These are phyloP conservation scores for Balanococcus diminutus DNA, from an alignment of 2,888 invertebrate genomes.

Conservation along the genomic window DNA sequence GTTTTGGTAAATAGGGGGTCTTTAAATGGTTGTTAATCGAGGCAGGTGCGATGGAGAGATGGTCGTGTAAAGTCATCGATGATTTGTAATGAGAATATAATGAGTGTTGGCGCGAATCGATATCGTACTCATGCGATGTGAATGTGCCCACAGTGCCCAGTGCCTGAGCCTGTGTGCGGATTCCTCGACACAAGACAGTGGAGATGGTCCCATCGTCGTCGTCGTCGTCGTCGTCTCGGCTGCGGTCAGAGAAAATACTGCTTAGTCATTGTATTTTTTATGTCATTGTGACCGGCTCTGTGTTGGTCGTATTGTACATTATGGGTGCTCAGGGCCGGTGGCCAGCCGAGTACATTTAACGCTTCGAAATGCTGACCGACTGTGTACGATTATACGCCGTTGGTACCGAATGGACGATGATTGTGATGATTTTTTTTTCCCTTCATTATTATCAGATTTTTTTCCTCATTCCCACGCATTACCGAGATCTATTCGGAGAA, in stretches of 20 bases:
- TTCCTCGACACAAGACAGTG: neutral
- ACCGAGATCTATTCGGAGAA: too few relatives aligned
- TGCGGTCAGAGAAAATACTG: neutral
- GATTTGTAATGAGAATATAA: neutral
- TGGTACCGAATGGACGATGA: slow-evolving; percentile 35
- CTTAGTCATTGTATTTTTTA: neutral
- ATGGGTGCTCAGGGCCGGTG: slow-evolving; percentile 13
- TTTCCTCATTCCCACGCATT: slow-evolving; percentile 42
- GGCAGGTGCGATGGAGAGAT: neutral
- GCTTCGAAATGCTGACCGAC: neutral
- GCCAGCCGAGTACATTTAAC: slow-evolving; percentile 22
- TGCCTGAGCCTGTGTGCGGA: neutral
- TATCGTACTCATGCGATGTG: too few relatives aligned
- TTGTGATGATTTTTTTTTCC: neutral
- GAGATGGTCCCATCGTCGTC: too few relatives aligned
- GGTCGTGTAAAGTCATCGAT: neutral
- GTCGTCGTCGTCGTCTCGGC: neutral
- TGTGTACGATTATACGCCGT: neutral
- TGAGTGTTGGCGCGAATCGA: neutral
- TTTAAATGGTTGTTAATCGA: neutral
- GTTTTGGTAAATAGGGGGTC: slow-evolving; percentile 44
- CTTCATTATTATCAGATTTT: neutral
- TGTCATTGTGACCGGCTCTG: slow-evolving; percentile 44
- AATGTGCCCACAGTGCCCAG: too few relatives aligned
- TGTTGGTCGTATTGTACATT: slow-evolving; percentile 42